These are phyloP conservation scores for Sinocyclocheilus rhinocerous DNA, from an alignment of 2,113 vertebrate genomes.

Conservation along the genomic window DNA sequence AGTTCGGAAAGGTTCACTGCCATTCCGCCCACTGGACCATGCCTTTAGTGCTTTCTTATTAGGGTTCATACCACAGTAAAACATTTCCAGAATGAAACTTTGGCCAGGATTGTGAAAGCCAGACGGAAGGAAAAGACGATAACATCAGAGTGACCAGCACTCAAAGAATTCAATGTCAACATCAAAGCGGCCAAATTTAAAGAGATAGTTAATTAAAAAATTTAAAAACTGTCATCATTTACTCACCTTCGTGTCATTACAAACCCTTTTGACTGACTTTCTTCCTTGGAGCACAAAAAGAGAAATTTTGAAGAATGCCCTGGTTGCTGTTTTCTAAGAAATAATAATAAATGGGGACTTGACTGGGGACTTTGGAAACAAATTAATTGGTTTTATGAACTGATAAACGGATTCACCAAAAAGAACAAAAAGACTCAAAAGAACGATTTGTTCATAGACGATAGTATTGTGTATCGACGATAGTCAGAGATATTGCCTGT, in stretches of 20 bases:
- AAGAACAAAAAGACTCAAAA: neutral
- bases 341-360: neutral
- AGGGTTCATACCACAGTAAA: constrained; percentile 70
- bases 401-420: neutral
- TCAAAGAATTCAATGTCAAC: neutral
- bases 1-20: constrained; percentile 35
- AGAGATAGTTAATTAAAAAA: neutral
- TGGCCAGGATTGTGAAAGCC: constrained; percentile 84
- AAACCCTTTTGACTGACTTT: neutral
- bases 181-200: neutral
- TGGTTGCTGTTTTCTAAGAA: neutral
- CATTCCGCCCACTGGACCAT: constrained; percentile 64
- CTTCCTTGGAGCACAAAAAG: neutral
- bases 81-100: constrained; percentile 63
- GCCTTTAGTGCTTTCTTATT: constrained; percentile 65
- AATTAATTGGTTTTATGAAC: neutral
- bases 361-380: neutral
- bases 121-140: constrained; percentile 64
- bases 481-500: too few species aligned
- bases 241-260: too few species aligned
- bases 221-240: neutral
- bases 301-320: too few species aligned
- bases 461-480: too few species aligned
- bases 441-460: neutral
- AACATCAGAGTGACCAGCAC: constrained; percentile 1